Base-by-base conservation (phyloP, 35 echinoderm and acorn worm genomes). In the Heliocidaris tuberculata region DNA sequence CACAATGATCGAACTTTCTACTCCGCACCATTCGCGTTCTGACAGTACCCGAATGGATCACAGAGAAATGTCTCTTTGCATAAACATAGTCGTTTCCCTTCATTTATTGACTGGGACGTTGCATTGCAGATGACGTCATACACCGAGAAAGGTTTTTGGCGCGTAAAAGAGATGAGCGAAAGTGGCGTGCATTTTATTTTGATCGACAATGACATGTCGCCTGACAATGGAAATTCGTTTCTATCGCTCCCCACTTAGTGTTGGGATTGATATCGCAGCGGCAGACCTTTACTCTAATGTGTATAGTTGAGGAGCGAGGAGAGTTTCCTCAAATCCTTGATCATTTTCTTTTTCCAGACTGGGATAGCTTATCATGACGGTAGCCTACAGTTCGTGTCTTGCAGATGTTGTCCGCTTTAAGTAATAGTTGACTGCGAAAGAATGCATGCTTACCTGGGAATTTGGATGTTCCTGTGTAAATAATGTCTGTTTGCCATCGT, bases 111-210 rank as follows among this genome's bases (percentile, higher is more conserved):
- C 85, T 86, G 85, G 87, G 31, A 89, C 87, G 32, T 6, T 32
- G 31, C 47, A 47, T 47, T 89, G 47, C 47, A 24, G 11, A 42
- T 89, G 87, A 89, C 87, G 87, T 89, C 87, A 89, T 89, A 48
- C 87, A 48, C 31, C 47, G 47, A 89, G 87, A 15, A 89, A 48
- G 87, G 47, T 89, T 89, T 85, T 89, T 32, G 87, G 87, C 17
- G 87, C 87, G 32, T 42, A 89, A 89, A 2, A 42, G 31, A 89
- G 87, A 89, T 89, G 87, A 89, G 32, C 87, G 87, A 89, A 89
- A 47, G 87, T 89, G 32, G 87, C 87, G 87, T 89, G 87, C 87
- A 48, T 89, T 89, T 89, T 89, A 89, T 89, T 89, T 89, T 89
- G 87, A 89, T 89, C 87, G 87, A 5, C 87, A 89, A 48, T 89